These are phyloP conservation scores for Desmodus rotundus DNA, from an alignment of 2,113 vertebrate species.

Conservation along the genomic window DNA sequence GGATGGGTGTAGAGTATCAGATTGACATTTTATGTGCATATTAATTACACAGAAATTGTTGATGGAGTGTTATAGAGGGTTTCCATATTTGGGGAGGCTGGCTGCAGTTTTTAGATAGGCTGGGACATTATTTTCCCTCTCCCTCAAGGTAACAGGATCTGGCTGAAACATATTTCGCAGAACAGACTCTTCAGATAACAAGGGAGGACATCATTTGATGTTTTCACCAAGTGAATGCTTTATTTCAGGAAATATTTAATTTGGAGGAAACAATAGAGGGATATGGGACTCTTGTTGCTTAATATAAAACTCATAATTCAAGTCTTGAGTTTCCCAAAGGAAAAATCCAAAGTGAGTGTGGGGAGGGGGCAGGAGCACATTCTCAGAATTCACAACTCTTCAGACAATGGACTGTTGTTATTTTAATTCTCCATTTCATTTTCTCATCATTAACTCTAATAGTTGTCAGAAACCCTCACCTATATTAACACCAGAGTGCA, in stretches of 20 bases:
- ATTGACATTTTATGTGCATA: too few relatives aligned
- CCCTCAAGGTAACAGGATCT: not conserved
- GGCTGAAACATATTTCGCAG: not conserved
- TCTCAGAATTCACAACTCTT: slow-evolving; percentile 69
- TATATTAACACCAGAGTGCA: not conserved
- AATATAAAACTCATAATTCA: slow-evolving; percentile 31
- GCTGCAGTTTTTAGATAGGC: not conserved
- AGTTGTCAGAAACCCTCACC: not conserved
- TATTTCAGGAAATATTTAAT: slow-evolving; percentile 45
- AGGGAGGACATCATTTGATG: not conserved
- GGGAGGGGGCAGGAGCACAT: not conserved
- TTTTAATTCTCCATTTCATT: slow-evolving; percentile 59
- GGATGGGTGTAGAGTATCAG: too few relatives aligned
- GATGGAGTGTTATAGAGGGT: not conserved
- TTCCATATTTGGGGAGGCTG: not conserved
- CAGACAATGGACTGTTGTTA: slow-evolving; percentile 48
- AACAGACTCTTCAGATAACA: not conserved
- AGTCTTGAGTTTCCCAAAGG: not conserved
- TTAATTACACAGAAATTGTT: not conserved
- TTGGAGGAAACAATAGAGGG: not conserved
- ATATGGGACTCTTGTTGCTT: not conserved
- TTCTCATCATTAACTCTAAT: slow-evolving; percentile 15
- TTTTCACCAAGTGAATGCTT: slow-evolving; percentile 27
- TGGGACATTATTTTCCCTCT: not conserved
- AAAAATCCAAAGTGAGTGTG: slow-evolving; percentile 12